Evolutionary conservation across 2,888 invertebrate genomes (phyloP), one percentile per base, ranked within the genome.

Genomic region (Pocota personata): DNA sequence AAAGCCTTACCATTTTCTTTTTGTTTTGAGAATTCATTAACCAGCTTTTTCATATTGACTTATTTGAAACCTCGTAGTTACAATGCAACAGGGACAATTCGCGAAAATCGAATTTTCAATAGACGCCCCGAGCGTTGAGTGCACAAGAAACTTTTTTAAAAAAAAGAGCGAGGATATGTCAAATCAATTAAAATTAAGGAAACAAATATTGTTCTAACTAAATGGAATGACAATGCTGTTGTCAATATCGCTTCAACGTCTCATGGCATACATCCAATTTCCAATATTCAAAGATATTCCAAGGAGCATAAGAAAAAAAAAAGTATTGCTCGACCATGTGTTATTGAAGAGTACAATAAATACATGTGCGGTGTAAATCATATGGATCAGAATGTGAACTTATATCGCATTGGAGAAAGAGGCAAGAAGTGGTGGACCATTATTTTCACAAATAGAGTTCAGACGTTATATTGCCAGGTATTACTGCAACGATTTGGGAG

Each of bases 21-120:
- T 37, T 88, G 83, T 77, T 83, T 87, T 69, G 89, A 89, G 55
- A 89, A 89, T 66, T 80, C 88, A 10, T 88, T 89, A 50, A 89
- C 87, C 5, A 57, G 60, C 55, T 40, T 88, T 16, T 77, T 69
- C 30, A 50, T 89, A 21, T 69, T 89, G 16, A 52, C 48, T 16
- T 55, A 87, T 21, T 79, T 88, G 35, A 76, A 78, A 50, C 35
- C 64, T 24, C 71, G 60, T n/a, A 86, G 87, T 2, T 89, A 89
- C 88, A 82, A 75, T 77, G 87, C 71, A 40, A 88, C 88, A 37
- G 89, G 88, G 57, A 88, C 89, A 35, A 78, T 89, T 14, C 37
- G 89, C 14, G 88, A 88, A 66, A 88, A 89, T 73, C 64, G 87
- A 58, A 55, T 89, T 14, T 87, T 88, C 2, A 88, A 83, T 77